Base-by-base conservation (phyloP, 2,113 vertebrate genomes). In the Solea senegalensis region DNA sequence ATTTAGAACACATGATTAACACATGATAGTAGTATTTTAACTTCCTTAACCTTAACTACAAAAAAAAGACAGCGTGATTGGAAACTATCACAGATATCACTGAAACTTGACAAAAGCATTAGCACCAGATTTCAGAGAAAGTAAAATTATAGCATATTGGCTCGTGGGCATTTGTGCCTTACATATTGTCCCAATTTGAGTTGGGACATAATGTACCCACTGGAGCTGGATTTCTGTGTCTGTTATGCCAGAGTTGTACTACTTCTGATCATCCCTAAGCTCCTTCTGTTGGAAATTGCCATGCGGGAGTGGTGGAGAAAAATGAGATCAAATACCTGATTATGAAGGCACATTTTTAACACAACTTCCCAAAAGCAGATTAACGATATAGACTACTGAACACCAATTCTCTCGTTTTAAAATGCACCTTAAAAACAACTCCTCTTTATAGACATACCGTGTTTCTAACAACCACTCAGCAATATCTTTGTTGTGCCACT, bases 241-340 rank as follows among this genome's bases (percentile, higher is more conserved):
- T 81, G 56, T 68, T 69, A 54, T 68, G 43, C 43, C 48, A 71
- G 26, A 49, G 26, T 53, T 72, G 68, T 63, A 63, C 55, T 65
- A 54, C 58, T 70, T 78, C 27, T 80, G 58, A 82, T 83, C 61
- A 69, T 84, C 67, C 69, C 62, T 5, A 8, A 50, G 64, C 65
- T 86, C 52, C 0, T 28, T 44, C 56, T 55, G 63, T 68, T 50
- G 59, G 58, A 76, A 59, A 74, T 9, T 41, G 62, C 65, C 73
- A 53, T 13, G 65, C 61, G 55, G n/a, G 82, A 72, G 58, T 51
- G 60, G 41, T 51, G 65, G 40, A 66, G 53, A 68, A 78, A 66
- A 63, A 34, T 9, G 3, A 74, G 57, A 75, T 86, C 65, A 72
- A 64, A 81, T 50, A 68, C 60, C 34, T 52, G 72, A 72, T 72